Evolutionary conservation across 2,113 vertebrate species (phyloP).

Genomic region (Polyodon spathula): DNA sequence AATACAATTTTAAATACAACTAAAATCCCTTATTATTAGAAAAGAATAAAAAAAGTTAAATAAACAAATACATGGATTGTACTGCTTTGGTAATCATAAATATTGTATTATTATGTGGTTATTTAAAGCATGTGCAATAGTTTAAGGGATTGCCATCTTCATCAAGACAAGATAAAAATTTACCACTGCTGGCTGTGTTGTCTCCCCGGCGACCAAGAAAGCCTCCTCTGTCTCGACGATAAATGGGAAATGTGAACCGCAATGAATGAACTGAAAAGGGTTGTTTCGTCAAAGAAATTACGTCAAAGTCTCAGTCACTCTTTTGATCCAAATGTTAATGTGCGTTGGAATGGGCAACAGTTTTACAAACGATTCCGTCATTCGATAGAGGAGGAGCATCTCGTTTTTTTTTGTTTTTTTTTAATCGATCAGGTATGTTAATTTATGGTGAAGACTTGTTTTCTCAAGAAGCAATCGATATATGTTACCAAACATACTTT

Average conservation of each 20-base stretch:
- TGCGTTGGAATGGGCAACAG: not conserved
- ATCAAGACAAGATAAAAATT: conserved; percentile 1
- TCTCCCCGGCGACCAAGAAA: conserved; percentile 14
- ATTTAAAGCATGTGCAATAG: conserved; percentile 12
- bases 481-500: too few relatives aligned
- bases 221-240: conserved; percentile 6
- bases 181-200: conserved; percentile 11
- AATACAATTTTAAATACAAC: too few relatives aligned
- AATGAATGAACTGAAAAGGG: conserved; percentile 7
- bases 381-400: not conserved
- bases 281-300: conserved; percentile 8
- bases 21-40: too few relatives aligned
- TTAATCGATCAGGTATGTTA: too few relatives aligned
- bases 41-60: too few relatives aligned
- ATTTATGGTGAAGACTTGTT: too few relatives aligned
- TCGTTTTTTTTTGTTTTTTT: too few relatives aligned
- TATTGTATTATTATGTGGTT: too few relatives aligned
- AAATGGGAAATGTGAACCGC: conserved; percentile 5
- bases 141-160: not conserved
- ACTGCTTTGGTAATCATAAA: too few relatives aligned
- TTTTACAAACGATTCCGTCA: not conserved
- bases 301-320: conserved; percentile 9
- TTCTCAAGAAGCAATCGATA: too few relatives aligned
- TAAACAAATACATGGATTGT: too few relatives aligned
- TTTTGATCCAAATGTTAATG: conserved; percentile 6